These are phyloP conservation scores for Chanos chanos DNA, from an alignment of 2,797 vertebrate species.

Conservation along the genomic window DNA sequence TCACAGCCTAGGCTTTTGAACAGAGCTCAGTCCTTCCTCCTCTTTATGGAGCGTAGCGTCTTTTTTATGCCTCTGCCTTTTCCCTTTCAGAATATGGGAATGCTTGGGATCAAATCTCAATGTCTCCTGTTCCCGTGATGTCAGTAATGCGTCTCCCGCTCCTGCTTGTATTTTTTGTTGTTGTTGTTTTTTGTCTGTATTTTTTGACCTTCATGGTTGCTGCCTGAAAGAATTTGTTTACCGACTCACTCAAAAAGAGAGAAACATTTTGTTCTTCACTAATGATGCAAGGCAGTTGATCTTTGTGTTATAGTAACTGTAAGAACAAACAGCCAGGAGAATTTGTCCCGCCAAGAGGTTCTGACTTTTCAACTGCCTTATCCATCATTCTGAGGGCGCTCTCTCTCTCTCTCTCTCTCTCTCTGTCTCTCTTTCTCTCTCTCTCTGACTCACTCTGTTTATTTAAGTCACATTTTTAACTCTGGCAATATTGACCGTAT, in stretches of 20 bases:
- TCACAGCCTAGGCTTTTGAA: too few species aligned
- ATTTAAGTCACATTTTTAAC: too few species aligned
- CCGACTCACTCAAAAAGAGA: conserved; percentile 33
- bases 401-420: background rate
- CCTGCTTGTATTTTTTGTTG: conserved; percentile 45
- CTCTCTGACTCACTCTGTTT: too few species aligned
- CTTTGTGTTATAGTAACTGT: conserved; percentile 18
- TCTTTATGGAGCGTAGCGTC: too few species aligned
- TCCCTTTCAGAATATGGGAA: conserved; percentile 76
- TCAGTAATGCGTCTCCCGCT: conserved; percentile 68
- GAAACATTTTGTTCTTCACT: conserved; percentile 35
- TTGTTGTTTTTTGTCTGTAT: conserved; percentile 31
- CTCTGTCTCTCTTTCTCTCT: background rate
- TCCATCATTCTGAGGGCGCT: conserved; percentile 55
- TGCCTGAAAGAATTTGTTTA: conserved; percentile 43
- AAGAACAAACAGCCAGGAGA: background rate
- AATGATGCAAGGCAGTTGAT: conserved; percentile 68
- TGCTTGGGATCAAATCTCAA: conserved; percentile 57
- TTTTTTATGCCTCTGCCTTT: conserved; percentile 65
- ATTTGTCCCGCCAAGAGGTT: too few species aligned
- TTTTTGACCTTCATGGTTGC: conserved; percentile 25
- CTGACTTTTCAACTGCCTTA: conserved; percentile 63
- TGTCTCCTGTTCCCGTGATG: conserved; percentile 65
- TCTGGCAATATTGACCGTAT: background rate
- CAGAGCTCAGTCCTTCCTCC: background rate